phyloP scores from a whole-genome alignment of 1,140 invertebrate species.

The Archegozetes longisetosus region DNA sequence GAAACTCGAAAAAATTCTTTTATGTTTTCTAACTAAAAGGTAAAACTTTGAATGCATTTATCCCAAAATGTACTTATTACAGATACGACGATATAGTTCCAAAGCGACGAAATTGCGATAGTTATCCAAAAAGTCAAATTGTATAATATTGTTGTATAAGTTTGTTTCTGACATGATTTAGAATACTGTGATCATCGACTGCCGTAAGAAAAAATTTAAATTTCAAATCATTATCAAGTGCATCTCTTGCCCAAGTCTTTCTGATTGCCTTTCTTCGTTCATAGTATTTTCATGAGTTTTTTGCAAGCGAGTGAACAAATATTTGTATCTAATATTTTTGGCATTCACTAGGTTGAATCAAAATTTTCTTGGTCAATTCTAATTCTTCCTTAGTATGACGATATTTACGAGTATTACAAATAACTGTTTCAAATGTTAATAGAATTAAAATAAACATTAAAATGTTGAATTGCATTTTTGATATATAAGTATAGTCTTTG shows the following conservation, averaged over 20 bases:
- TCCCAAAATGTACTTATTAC: no score
- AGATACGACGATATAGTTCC: no score
- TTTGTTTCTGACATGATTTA: constrained; percentile 17
- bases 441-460: no score
- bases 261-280: constrained; percentile 6
- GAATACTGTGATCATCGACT: constrained; percentile 5
- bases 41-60: no score
- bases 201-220: constrained; percentile 19
- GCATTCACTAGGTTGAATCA: background rate
- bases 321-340: background rate
- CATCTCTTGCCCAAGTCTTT: background rate
- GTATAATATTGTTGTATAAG: constrained; percentile 20
- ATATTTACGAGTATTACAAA: background rate
- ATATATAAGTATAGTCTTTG: no score
- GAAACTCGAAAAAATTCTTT: constrained; percentile 26
- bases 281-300: background rate
- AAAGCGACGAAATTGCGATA: constrained; percentile 30
- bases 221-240: background rate
- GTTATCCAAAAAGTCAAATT: constrained; percentile 25
- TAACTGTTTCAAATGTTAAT: no score
- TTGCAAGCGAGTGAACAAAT: background rate
- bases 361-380: background rate
- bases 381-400: background rate
- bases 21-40: no score
- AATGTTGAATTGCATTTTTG: no score